phyloP scores from a whole-genome alignment of 2,888 invertebrate species.

The Chymomyza fuscimana region DNA sequence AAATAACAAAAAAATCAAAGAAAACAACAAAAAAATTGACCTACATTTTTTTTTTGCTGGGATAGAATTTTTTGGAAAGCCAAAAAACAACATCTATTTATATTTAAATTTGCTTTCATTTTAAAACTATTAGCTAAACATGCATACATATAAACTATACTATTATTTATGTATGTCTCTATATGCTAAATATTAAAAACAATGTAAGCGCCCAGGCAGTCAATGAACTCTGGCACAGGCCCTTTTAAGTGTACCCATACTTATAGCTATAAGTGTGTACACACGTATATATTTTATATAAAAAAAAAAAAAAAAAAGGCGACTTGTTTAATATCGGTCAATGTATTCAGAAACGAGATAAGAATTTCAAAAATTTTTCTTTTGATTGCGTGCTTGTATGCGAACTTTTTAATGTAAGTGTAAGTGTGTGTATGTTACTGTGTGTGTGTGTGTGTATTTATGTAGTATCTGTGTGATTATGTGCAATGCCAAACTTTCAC shows the following conservation, averaged over 20 bases:
- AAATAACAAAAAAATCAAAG: constrained; percentile 14
- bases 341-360: constrained; percentile 73
- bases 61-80: neutral
- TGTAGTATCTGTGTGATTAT: constrained; percentile 14
- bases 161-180: neutral
- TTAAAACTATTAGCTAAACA: constrained; percentile 20
- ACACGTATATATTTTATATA: neutral
- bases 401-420: constrained; percentile 1
- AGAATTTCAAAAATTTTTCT: constrained; percentile 70
- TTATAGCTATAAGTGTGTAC: neutral
- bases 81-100: neutral
- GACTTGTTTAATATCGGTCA: constrained; percentile 75
- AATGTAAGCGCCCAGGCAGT: neutral
- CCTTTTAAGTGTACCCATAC: neutral
- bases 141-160: neutral
- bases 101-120: constrained; percentile 41
- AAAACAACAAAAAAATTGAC: constrained; percentile 55
- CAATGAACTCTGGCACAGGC: neutral
- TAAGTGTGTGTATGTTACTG: neutral
- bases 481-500: constrained; percentile 74
- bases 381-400: constrained; percentile 60
- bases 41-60: constrained; percentile 44
- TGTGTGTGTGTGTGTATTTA: constrained; percentile 17
- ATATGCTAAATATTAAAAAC: neutral
- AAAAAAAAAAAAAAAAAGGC: constrained; percentile 18